phyloP scores from a whole-genome alignment of 1,140 invertebrate genomes.

The Papilio xuthus region DNA sequence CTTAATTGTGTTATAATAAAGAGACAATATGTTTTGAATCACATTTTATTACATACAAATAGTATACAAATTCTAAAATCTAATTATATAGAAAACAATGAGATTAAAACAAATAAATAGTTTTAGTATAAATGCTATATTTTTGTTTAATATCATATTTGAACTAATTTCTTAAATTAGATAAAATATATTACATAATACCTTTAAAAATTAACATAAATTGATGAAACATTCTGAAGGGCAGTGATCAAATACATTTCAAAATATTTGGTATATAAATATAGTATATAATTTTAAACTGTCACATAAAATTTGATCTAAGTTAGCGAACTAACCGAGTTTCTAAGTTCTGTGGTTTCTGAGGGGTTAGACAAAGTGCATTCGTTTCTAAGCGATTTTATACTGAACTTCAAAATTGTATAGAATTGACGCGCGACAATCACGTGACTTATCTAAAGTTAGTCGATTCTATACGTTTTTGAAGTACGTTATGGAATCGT shows the following conservation, averaged over 20 bases:
- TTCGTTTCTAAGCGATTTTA: no score
- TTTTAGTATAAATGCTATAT: background rate
- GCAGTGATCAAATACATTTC: background rate
- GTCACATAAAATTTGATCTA: background rate
- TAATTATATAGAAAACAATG: background rate
- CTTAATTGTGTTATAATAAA: background rate
- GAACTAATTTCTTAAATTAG: background rate
- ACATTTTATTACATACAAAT: constrained; percentile 27
- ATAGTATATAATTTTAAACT: no score
- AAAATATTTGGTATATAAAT: background rate
- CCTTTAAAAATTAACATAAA: background rate
- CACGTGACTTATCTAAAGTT: no score
- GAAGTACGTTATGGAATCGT: no score
- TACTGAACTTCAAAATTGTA: no score
- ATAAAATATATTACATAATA: background rate
- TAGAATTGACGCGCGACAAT: no score
- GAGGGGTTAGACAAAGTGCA: no score
- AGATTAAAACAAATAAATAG: background rate
- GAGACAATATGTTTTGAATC: background rate
- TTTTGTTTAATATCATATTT: background rate
- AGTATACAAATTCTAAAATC: constrained; percentile 14
- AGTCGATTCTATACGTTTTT: no score
- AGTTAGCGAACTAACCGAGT: background rate
- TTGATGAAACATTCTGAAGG: background rate
- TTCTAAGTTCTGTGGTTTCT: no score